phyloP scores from a whole-genome alignment of 37 sponge, comb jelly and placozoan species.

The Crambe crambe region DNA sequence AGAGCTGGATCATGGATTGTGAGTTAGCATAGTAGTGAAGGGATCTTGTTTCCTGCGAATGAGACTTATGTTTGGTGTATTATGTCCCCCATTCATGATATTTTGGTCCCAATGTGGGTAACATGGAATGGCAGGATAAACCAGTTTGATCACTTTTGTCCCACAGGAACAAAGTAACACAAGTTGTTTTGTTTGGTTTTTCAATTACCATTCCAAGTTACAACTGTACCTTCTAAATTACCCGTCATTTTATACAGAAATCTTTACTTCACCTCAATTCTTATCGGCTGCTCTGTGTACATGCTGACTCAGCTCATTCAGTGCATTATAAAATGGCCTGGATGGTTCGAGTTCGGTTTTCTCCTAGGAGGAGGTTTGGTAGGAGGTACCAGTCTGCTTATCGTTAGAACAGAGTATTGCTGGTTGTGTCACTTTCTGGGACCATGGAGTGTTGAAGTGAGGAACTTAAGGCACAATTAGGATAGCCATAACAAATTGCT shows the following conservation, averaged over 20 bases:
- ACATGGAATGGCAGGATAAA: too few relatives aligned
- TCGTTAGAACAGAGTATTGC: conserved; percentile 12
- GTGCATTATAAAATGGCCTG: neutral
- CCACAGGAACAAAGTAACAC: too few relatives aligned
- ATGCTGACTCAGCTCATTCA: conserved; percentile 24
- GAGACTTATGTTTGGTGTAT: neutral
- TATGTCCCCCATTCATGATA: too few relatives aligned
- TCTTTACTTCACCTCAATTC: conserved; percentile 29
- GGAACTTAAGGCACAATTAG: neutral
- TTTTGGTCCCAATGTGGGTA: too few relatives aligned
- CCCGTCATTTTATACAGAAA: too few relatives aligned
- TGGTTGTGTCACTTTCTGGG: conserved; percentile 47
- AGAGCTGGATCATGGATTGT: neutral
- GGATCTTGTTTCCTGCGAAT: neutral
- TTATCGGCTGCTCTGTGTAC: conserved; percentile 29
- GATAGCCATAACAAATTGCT: too few relatives aligned
- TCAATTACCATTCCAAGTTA: too few relatives aligned
- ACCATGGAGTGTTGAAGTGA: conserved; percentile 65
- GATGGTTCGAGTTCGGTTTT: neutral
- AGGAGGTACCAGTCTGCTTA: conserved; percentile 43
- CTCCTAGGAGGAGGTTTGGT: conserved; percentile 27
- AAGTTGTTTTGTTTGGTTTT: too few relatives aligned
- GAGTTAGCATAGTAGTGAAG: neutral
- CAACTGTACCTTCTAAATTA: too few relatives aligned
- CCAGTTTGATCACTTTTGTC: too few relatives aligned